Evolutionary conservation across 92 coral and sea anemone species (phyloP), one percentile per base, ranked within the genome.

Genomic region (Epizoanthus rinbou): DNA sequence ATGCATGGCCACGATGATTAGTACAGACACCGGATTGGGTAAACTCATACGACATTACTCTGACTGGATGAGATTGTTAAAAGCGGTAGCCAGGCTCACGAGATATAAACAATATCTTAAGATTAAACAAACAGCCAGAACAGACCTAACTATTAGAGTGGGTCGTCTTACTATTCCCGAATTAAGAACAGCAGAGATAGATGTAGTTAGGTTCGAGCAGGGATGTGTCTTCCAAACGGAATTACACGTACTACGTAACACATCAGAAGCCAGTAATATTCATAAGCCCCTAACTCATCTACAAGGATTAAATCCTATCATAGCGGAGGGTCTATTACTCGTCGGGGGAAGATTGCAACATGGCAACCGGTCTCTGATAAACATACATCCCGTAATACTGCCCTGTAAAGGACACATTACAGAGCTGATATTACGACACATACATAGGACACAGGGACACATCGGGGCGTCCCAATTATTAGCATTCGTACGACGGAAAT

Each of bases 371-470:
- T 17, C 25, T 1, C 68, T 18, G 68, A 63, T 17, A n/a, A 63
- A 43, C 3, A 69, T 31, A 18, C 79, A 82, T 37, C 86, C 86
- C 3, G 9, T 82, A 0, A 70, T 82, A 24, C 50, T 82, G 7
- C 86, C 86, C 25, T 53, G 63, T 64, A 69, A 70, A 69, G 79
- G 86, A 57, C 86, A 82, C 6, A 33, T 70, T 22, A 71, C 79
- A 13, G 86, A 82, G 23, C n/a, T 71, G 39, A 53, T 71, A 6
- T 57, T 71, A 14, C 57, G 86, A 17, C 69, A 82, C 57, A 74
- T 52, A 3, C 86, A 82, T 28, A 24, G 54, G 52, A 82, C 39
- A 13, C 58, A 35, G 35, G 86, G 78, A 0, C 86, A 82, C 57
- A 69, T 75, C 23, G 86, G 71, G 24, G 74, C 69, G 54, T 75